phyloP scores from a whole-genome alignment of 2,888 invertebrate genomes.

The Euzophera pinguis region DNA sequence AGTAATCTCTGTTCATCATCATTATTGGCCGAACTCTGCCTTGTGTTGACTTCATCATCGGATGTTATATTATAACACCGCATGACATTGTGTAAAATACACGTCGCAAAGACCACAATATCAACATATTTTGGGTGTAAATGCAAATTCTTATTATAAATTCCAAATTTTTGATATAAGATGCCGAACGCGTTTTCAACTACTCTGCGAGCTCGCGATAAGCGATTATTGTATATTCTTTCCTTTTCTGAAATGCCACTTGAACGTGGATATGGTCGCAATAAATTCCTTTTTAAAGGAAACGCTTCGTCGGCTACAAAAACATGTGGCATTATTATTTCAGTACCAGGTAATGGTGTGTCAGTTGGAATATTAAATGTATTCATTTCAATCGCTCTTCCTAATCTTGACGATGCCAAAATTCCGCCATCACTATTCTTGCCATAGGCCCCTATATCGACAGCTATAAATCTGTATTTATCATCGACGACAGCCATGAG shows the following conservation, averaged over 20 bases:
- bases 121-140: slow-evolving; percentile 13
- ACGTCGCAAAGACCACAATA: slow-evolving; percentile 13
- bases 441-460: slow-evolving; percentile 1
- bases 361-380: slow-evolving; percentile 13
- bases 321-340: slow-evolving; percentile 9
- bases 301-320: slow-evolving; percentile 14
- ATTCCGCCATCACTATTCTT: background rate
- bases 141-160: slow-evolving; percentile 12
- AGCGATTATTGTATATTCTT: background rate
- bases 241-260: background rate
- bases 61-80: slow-evolving; percentile 12
- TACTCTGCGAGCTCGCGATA: background rate
- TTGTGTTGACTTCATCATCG: slow-evolving; percentile 14
- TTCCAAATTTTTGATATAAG: background rate
- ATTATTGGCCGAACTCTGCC: slow-evolving; percentile 14
- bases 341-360: slow-evolving; percentile 12
- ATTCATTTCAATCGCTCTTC: slow-evolving; percentile 12
- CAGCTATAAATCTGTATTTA: background rate
- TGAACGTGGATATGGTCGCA: slow-evolving; percentile 10
- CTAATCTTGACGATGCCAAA: slow-evolving; percentile 9
- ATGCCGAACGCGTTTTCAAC: slow-evolving; percentile 14
- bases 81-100: slow-evolving; percentile 13
- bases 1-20: slow-evolving; percentile 5
- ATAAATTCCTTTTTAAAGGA: slow-evolving; percentile 12
- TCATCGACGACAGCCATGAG: background rate